Conservation (phyloP, 2,888 invertebrate species). For the Drosophila kokeensis region DNA sequence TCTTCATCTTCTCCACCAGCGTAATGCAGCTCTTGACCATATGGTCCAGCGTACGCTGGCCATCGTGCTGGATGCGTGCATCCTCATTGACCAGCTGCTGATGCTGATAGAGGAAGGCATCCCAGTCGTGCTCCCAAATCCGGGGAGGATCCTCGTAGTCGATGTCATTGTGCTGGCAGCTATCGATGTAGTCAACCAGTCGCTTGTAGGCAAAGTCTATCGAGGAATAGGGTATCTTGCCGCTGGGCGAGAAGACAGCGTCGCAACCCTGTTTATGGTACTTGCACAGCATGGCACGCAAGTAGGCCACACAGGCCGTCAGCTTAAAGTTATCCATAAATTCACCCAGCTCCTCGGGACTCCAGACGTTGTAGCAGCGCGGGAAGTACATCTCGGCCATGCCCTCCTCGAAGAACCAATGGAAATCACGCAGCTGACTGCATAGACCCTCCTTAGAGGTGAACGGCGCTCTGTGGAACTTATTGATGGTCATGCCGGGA, state of each 20-base stretch:
- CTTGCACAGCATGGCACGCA: slow-evolving; percentile 91
- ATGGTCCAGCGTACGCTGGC: slow-evolving; percentile 74
- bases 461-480: slow-evolving; percentile 94
- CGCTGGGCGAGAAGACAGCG: slow-evolving; percentile 86
- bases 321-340: slow-evolving; percentile 95
- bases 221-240: slow-evolving; percentile 90
- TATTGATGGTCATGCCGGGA: slow-evolving; percentile 90
- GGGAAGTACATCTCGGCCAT: slow-evolving; percentile 93
- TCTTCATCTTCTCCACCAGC: slow-evolving; percentile 88
- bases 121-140: slow-evolving; percentile 95
- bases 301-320: slow-evolving; percentile 93
- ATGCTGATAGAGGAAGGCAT: slow-evolving; percentile 91
- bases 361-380: slow-evolving; percentile 93
- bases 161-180: slow-evolving; percentile 90
- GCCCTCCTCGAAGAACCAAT: slow-evolving; percentile 94
- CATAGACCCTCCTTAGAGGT: slow-evolving; percentile 97
- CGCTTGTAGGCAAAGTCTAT: slow-evolving; percentile 93
- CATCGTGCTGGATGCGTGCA: slow-evolving; percentile 85
- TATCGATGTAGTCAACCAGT: slow-evolving; percentile 91
- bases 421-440: slow-evolving; percentile 91
- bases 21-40: slow-evolving; percentile 86
- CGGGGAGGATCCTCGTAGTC: slow-evolving; percentile 87
- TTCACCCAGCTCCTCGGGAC: slow-evolving; percentile 92
- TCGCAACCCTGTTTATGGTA: slow-evolving; percentile 87
- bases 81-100: slow-evolving; percentile 89